Conservation (phyloP, 2,113 vertebrate genomes). For the Anseranas semipalmata region DNA sequence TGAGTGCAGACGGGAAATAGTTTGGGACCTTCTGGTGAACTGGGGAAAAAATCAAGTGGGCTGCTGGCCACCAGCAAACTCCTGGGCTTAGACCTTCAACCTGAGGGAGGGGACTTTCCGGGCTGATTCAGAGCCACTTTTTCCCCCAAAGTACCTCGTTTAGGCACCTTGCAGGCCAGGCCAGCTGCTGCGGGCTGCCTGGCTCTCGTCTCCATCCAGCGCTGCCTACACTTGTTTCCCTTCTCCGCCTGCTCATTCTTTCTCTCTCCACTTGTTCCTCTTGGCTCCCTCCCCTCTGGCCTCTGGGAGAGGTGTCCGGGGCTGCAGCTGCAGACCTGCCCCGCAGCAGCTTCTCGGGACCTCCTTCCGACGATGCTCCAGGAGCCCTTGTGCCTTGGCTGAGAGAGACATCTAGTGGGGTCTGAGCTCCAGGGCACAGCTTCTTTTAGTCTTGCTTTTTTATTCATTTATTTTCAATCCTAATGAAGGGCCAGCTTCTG, state of each 20-base stretch:
- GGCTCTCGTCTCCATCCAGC: not conserved
- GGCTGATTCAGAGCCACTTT: not conserved
- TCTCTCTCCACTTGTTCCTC: not conserved
- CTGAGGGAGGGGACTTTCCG: not conserved
- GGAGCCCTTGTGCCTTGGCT: not conserved
- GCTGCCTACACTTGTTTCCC: not conserved
- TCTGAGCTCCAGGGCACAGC: not conserved
- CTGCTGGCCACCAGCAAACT: not conserved
- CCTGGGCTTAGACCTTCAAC: not conserved
- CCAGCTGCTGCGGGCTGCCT: not conserved
- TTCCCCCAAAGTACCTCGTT: not conserved
- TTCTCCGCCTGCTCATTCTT: not conserved
- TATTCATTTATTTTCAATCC: not conserved
- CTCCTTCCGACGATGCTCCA: not conserved
- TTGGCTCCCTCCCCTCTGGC: not conserved
- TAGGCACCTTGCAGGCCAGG: not conserved
- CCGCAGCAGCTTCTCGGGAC: not conserved
- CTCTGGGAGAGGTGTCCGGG: not conserved
- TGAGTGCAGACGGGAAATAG: not conserved
- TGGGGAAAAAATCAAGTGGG: not conserved
- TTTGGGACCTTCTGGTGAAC: not conserved
- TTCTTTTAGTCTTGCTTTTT: not conserved
- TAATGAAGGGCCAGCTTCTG: fast-evolving
- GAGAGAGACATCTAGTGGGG: conserved; percentile 43
- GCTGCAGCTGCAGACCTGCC: not conserved